Evolutionary conservation across 2,113 vertebrate species (phyloP).

Genomic region (Thomomys bottae): DNA sequence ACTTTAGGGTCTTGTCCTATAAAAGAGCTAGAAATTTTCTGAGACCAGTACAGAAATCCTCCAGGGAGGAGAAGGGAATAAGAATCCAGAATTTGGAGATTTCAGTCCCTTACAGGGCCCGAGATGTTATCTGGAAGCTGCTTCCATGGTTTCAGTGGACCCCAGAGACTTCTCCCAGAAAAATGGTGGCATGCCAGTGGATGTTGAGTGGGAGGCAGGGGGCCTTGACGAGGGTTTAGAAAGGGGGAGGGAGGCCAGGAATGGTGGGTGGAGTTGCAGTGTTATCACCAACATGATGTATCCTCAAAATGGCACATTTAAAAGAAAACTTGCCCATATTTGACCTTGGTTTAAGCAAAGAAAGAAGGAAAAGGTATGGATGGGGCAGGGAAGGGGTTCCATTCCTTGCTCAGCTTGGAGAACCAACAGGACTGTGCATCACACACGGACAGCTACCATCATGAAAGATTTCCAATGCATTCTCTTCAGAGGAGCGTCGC

Average conservation of each 20-base stretch:
- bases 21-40: not conserved
- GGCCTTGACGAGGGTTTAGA: fast-evolving
- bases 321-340: not conserved
- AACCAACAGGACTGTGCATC: too few species aligned
- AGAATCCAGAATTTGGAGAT: not conserved
- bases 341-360: not conserved
- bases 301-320: not conserved
- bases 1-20: not conserved
- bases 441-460: not conserved
- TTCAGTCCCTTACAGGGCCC: not conserved
- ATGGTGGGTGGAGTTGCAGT: fast-evolving
- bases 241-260: fast-evolving
- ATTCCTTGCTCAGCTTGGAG: not conserved
- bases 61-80: not conserved
- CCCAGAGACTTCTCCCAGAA: not conserved
- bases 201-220: too few species aligned
- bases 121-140: not conserved
- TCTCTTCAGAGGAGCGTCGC: not conserved
- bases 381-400: not conserved
- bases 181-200: not conserved
- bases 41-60: too few species aligned
- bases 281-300: not conserved
- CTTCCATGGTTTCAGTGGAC: too few species aligned
- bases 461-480: too few species aligned
- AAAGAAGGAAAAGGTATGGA: not conserved